A percentile compares a stretch with the other conserved stretches of the same genome.
Evolutionary conservation across 1,140 invertebrate genomes (phyloP).

Genomic region (Nasonia giraulti): DNA sequence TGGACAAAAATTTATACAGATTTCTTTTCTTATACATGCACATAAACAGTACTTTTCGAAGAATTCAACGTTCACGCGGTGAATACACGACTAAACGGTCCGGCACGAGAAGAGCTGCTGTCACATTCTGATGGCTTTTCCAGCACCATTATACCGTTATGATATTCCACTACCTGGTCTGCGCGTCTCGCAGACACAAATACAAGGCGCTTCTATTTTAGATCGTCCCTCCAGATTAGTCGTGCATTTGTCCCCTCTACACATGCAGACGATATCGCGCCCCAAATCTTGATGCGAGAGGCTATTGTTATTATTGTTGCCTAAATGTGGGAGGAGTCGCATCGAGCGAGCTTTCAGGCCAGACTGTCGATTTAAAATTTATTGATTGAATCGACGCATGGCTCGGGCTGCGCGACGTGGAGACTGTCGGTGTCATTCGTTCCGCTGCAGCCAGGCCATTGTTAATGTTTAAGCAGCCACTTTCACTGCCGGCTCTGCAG

Average conservation of each 20-base stretch:
- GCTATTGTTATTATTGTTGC: neutral
- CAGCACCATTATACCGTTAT: neutral
- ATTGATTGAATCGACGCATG: neutral
- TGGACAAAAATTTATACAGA: no score
- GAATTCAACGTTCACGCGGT: neutral
- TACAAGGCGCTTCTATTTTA: conserved; percentile 2
- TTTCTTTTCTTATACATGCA: no score
- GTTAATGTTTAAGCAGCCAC: no score
- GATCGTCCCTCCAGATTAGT: neutral
- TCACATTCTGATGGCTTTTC: neutral
- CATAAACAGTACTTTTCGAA: no score
- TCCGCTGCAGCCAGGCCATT: no score
- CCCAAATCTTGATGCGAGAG: neutral
- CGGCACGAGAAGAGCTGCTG: neutral
- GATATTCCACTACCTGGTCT: neutral
- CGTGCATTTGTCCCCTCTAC: neutral
- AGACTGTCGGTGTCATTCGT: no score
- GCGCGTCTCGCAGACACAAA: conserved; percentile 27
- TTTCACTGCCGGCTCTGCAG: no score
- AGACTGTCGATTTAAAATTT: conserved; percentile 1
- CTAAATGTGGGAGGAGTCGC: neutral
- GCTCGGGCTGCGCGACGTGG: no score
- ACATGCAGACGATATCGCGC: neutral
- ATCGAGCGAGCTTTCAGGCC: neutral
- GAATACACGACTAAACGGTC: neutral